Evolutionary conservation across 92 coral and sea anemone genomes (phyloP).

Genomic region (Metridium senile): DNA sequence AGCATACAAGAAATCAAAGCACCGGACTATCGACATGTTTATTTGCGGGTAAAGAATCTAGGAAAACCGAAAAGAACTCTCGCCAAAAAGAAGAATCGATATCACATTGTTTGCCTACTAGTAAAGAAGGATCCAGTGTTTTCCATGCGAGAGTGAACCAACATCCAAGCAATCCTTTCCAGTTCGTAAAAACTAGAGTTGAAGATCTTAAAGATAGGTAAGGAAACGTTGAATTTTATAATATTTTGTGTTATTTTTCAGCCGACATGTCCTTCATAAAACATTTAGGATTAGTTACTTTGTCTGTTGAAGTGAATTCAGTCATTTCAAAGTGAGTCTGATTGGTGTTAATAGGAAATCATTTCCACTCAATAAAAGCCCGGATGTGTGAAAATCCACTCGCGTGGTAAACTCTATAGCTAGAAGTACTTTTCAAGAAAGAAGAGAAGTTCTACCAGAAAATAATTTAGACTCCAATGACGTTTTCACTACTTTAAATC

Average conservation of each 20-base stretch:
- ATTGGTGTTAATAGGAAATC: neutral
- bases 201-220: neutral
- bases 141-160: neutral
- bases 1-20: neutral
- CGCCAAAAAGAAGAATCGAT: neutral
- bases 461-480: neutral
- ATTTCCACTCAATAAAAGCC: neutral
- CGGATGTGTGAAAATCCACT: neutral
- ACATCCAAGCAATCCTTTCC: conserved; percentile 13
- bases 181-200: neutral
- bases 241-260: neutral
- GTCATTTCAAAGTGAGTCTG: neutral
- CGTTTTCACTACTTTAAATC: conserved; percentile 5
- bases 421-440: neutral
- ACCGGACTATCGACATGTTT: neutral
- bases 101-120: neutral
- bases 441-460: neutral
- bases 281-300: neutral
- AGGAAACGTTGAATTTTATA: neutral
- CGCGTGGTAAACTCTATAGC: neutral
- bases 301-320: neutral
- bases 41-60: neutral
- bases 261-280: neutral
- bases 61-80: neutral
- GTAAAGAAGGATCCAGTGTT: no score